These are phyloP conservation scores for Hemibagrus guttatus DNA, from an alignment of 2,797 vertebrate species.

Conservation along the genomic window DNA sequence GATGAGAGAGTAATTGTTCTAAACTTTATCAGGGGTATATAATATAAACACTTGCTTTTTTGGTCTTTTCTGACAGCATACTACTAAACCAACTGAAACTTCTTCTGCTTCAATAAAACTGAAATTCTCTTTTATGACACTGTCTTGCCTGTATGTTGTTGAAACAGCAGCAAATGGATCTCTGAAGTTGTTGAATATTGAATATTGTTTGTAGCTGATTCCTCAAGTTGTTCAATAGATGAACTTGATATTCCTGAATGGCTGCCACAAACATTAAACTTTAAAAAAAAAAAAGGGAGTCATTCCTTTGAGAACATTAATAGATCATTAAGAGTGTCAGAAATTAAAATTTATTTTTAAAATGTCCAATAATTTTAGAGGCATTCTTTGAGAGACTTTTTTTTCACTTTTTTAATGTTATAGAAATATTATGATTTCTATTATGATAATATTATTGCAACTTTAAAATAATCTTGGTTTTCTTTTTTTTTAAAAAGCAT, in stretches of 20 bases:
- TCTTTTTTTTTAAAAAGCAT: no score
- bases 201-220: conserved; percentile 43
- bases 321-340: no score
- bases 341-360: no score
- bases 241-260: conserved; percentile 50
- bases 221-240: conserved; percentile 41
- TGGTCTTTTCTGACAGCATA: conserved; percentile 26
- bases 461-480: no score
- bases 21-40: conserved; percentile 53
- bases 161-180: conserved; percentile 47
- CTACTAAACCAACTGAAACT: conserved; percentile 31
- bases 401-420: no score
- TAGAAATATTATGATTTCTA: no score
- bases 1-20: conserved; percentile 55
- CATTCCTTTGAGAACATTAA: conserved; percentile 41
- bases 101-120: conserved; percentile 49
- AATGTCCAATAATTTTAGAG: no score
- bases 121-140: conserved; percentile 47
- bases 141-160: conserved; percentile 53
- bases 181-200: conserved; percentile 32
- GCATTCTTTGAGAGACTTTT: no score
- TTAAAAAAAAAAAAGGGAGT: no score
- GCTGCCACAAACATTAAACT: conserved; percentile 52
- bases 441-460: no score
- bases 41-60: conserved; percentile 50